Evolutionary conservation across 53 echinoderm and acorn worm species (phyloP).

Genomic region (Crossaster papposus): DNA sequence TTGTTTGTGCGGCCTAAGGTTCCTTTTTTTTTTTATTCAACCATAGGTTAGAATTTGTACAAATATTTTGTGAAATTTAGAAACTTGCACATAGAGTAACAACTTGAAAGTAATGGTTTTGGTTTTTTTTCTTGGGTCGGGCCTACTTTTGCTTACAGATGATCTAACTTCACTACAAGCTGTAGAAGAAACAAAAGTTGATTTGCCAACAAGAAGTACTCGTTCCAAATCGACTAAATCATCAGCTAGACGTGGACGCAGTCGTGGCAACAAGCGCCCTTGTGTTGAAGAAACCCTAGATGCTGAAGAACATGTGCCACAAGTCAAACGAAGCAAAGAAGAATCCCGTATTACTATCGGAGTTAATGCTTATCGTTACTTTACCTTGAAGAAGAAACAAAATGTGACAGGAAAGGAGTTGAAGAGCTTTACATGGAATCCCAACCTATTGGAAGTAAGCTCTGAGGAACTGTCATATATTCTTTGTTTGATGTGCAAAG

Average conservation of each 20-base stretch:
- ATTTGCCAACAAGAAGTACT: slow-evolving; percentile 25
- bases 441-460: slow-evolving; percentile 64
- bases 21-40: no score
- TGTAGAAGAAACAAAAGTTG: slow-evolving; percentile 39
- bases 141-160: slow-evolving; percentile 11
- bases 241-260: slow-evolving; percentile 43
- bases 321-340: slow-evolving; percentile 59
- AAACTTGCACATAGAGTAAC: no score
- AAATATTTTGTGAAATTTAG: no score
- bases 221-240: slow-evolving; percentile 28
- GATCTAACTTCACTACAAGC: slow-evolving; percentile 39
- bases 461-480: slow-evolving; percentile 77
- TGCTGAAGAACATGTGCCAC: slow-evolving; percentile 40
- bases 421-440: slow-evolving; percentile 44
- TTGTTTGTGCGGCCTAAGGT: no score
- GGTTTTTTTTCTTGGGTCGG: no score
- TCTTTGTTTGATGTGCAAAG: slow-evolving; percentile 77
- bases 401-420: slow-evolving; percentile 16
- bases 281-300: slow-evolving; percentile 61
- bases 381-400: slow-evolving; percentile 42
- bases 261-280: slow-evolving; percentile 59
- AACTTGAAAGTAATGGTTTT: no score
- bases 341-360: slow-evolving; percentile 69
- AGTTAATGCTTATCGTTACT: slow-evolving; percentile 78
- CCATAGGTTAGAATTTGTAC: no score